Evolutionary conservation across 2,797 vertebrate genomes (phyloP), one percentile per base, ranked within the genome.

Genomic region (Philypnodon macrostomus): DNA sequence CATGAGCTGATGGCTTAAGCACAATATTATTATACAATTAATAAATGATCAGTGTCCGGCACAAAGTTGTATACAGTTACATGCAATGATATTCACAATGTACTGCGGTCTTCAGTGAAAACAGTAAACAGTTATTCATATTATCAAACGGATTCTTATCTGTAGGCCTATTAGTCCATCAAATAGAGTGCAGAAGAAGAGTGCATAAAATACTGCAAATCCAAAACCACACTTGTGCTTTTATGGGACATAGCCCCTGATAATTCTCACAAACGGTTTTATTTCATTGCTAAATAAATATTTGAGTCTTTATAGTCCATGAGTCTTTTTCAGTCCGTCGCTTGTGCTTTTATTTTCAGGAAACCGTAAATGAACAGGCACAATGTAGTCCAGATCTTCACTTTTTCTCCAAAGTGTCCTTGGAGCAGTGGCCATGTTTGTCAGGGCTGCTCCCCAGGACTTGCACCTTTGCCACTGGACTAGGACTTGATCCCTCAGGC

Each of bases 371-470:
- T 64, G 30, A 67, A 69, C 75, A 65, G 71, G 60, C 70, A 70
- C 73, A 36, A 26, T 74, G 63, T 63, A 42, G 33, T 74, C 77
- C 79, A 46, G 41, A 47, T 29, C 64, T 50, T 89, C 81, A 94
- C 75, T 97, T 95, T 17, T 90, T 91, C 71, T 95, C 94, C 37
- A 85, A 76, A 23, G 90, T 85, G 33, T 97, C 91, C 84, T 91
- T 92, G 73, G 87, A 68, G 68, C 89, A 89, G 33, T 88, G 86
- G 63, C 81, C 77, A 53, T 87, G 87, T 80, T 92, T 92, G 63
- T 92, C 90, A 5, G 85, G 73, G 42, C 73, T 73, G 55, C 53
- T 58, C 32, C 86, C 84, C 55, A 85, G 70, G 16, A 75, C 49
- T 1, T 79, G 47, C 48, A 79, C 72, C 79, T 90, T 89, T 35